Conservation (phyloP, 2,797 vertebrate species). For the Thamnophis elegans region DNA sequence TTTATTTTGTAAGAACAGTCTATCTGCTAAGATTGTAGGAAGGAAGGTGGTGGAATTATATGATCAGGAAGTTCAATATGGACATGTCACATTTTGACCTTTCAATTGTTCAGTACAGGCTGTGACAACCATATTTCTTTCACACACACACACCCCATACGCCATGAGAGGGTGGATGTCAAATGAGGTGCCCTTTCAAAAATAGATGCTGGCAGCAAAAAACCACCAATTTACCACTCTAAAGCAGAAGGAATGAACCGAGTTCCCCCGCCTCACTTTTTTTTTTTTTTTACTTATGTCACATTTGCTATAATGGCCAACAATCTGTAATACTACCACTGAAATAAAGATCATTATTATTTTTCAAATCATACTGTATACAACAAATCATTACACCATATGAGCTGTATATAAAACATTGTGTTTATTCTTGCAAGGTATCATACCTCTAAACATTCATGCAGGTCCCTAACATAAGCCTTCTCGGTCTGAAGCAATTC, state of each 20-base stretch:
- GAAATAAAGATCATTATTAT: background rate
- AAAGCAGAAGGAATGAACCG: background rate
- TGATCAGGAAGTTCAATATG: background rate
- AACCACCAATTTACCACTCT: background rate
- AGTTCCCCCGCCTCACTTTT: too few relatives aligned
- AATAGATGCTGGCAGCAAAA: background rate
- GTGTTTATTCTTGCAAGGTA: rapidly evolving
- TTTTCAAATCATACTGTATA: background rate
- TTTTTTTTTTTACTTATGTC: background rate
- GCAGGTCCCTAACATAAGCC: constrained; percentile 92
- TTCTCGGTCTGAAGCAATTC: constrained; percentile 97
- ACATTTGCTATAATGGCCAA: background rate
- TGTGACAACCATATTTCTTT: background rate
- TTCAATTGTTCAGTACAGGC: background rate
- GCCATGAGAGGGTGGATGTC: background rate
- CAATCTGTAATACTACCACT: background rate
- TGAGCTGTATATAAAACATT: background rate
- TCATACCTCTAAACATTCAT: constrained; percentile 93
- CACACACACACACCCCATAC: background rate
- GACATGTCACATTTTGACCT: background rate
- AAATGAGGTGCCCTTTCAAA: background rate
- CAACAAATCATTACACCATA: background rate
- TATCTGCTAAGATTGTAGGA: background rate
- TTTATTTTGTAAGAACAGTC: background rate
- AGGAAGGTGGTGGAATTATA: background rate